Evolutionary conservation across 2,797 vertebrate genomes (phyloP).

Genomic region (Okamejei kenojei): DNA sequence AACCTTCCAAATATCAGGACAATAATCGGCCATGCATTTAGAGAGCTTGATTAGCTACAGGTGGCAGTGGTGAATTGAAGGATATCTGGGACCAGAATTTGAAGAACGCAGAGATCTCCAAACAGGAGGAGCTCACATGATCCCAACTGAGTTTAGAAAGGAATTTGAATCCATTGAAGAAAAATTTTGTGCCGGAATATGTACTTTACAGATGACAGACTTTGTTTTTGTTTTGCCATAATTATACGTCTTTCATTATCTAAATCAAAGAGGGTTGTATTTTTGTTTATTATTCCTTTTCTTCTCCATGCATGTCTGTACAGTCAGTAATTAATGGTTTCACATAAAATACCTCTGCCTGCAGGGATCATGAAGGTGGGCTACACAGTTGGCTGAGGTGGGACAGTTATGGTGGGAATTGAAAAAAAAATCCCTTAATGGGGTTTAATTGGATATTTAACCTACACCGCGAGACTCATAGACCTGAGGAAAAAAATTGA

Average conservation of each 20-base stretch:
- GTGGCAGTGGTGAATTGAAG: too few species aligned
- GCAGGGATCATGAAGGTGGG: not conserved
- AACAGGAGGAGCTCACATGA: not conserved
- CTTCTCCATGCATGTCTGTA: slow-evolving; percentile 23
- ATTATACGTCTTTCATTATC: slow-evolving; percentile 18
- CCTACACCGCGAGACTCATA: not conserved
- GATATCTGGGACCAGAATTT: too few species aligned
- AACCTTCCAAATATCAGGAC: too few species aligned
- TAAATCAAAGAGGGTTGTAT: slow-evolving; percentile 13
- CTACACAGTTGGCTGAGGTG: not conserved
- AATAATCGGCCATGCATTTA: too few species aligned
- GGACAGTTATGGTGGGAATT: not conserved
- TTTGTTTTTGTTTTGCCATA: slow-evolving; percentile 34
- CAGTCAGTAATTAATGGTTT: slow-evolving; percentile 34
- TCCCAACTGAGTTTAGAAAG: not conserved
- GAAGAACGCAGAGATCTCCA: too few species aligned
- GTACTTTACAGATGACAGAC: slow-evolving; percentile 18
- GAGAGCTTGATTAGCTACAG: too few species aligned
- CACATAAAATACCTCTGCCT: not conserved
- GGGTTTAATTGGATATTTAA: slow-evolving; percentile 28
- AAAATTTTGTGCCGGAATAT: not conserved
- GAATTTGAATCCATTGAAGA: not conserved
- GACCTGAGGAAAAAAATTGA: not conserved
- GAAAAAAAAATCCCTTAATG: slow-evolving; percentile 31
- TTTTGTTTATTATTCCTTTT: not conserved